These are phyloP conservation scores for Aldrovandia affinis DNA, from an alignment of 2,797 vertebrate species.

Conservation along the genomic window DNA sequence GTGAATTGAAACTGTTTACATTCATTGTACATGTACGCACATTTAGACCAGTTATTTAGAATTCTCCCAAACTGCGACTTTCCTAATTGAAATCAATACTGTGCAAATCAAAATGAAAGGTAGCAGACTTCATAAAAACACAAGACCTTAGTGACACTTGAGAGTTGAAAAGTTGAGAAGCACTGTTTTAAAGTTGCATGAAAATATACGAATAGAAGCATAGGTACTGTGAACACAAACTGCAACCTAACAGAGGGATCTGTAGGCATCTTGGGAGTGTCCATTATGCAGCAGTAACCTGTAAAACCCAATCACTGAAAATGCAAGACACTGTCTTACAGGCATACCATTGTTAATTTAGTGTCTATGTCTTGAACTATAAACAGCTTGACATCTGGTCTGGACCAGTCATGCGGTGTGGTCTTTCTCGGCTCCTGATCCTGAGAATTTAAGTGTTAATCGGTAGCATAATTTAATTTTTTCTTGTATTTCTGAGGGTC, in stretches of 20 bases:
- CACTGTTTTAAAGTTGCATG: too few relatives aligned
- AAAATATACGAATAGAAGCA: too few relatives aligned
- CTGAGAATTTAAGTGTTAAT: neutral
- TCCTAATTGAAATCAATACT: neutral
- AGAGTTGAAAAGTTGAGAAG: too few relatives aligned
- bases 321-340: neutral
- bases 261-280: neutral
- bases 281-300: neutral
- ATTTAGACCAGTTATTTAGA: neutral
- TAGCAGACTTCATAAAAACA: too few relatives aligned
- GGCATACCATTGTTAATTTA: neutral
- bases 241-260: neutral
- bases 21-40: neutral
- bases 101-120: too few relatives aligned
- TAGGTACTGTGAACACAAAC: neutral
- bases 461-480: neutral
- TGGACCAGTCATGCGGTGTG: neutral
- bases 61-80: neutral
- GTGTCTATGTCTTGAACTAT: neutral
- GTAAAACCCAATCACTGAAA: neutral
- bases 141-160: too few relatives aligned
- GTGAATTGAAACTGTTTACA: neutral
- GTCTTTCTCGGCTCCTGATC: neutral
- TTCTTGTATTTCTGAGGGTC: neutral
- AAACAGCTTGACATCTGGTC: conserved; percentile 14